phyloP scores from a whole-genome alignment of 2,888 invertebrate genomes.

The Aphrophora alni region DNA sequence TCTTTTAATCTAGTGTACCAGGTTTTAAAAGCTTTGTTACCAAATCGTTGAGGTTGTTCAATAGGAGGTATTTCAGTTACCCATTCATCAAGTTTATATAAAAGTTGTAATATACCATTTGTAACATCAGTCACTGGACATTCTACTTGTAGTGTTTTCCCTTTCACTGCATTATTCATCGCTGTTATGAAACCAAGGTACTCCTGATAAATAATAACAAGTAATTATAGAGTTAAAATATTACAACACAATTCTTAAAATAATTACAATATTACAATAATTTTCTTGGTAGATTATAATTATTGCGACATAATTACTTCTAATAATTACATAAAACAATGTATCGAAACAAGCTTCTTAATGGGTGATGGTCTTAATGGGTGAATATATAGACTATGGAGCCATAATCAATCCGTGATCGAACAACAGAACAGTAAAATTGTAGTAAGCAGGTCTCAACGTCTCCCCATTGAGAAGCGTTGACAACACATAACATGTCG shows the following conservation, averaged over 20 bases:
- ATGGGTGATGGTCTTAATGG: no score
- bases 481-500: no score
- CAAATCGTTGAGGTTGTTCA: slow-evolving; percentile 95
- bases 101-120: slow-evolving; percentile 66
- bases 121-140: slow-evolving; percentile 68
- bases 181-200: slow-evolving; percentile 87
- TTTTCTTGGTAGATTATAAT: not conserved
- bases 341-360: no score
- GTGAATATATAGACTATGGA: no score
- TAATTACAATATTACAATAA: not conserved
- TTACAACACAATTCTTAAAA: no score
- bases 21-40: slow-evolving; percentile 88
- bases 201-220: slow-evolving; percentile 63
- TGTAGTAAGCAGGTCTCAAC: no score
- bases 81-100: slow-evolving; percentile 74
- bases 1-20: slow-evolving; percentile 78
- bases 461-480: no score
- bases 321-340: slow-evolving; percentile 9
- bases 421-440: no score
- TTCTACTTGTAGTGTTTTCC: slow-evolving; percentile 72
- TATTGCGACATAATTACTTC: not conserved
- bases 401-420: no score
- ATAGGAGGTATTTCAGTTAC: slow-evolving; percentile 86
- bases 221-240: not conserved
- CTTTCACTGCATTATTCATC: slow-evolving; percentile 84